Conservation (phyloP, 1,140 invertebrate species). For the Drosophila triauraria region DNA sequence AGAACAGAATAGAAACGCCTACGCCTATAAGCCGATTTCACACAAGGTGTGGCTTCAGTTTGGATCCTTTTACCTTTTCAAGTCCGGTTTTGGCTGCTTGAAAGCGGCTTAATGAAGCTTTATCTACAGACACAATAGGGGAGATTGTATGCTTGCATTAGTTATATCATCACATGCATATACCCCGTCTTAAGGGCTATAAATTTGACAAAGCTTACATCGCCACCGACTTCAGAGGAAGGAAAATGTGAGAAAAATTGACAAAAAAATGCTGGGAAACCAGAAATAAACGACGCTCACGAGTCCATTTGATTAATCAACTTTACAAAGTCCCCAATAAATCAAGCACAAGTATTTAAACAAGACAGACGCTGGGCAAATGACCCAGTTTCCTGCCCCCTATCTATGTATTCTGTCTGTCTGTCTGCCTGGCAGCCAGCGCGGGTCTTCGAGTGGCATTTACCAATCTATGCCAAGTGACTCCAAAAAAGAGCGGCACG, state of each 20-base stretch:
- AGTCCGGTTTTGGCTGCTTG: constrained; percentile 11
- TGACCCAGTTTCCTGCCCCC: constrained; percentile 62
- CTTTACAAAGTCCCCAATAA: constrained; percentile 68
- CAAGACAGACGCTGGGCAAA: constrained; percentile 58
- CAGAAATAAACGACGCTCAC: constrained; percentile 57
- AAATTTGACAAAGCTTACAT: constrained; percentile 34
- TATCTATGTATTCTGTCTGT: constrained; percentile 25
- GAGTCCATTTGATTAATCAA: constrained; percentile 72
- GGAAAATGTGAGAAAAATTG: constrained; percentile 29
- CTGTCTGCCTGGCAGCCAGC: constrained; percentile 5
- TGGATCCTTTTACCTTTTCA: constrained; percentile 8
- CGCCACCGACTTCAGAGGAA: background rate
- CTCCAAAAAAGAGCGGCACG: constrained; percentile 29
- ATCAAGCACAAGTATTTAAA: constrained; percentile 59
- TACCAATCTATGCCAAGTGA: constrained; percentile 46
- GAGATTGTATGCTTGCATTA: constrained; percentile 20
- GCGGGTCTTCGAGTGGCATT: constrained; percentile 49
- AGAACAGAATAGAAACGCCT: constrained; percentile 14
- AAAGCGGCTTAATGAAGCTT: constrained; percentile 38
- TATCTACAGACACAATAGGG: constrained; percentile 13
- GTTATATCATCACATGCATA: constrained; percentile 27
- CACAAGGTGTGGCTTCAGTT: constrained; percentile 16
- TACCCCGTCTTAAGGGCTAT: constrained; percentile 9
- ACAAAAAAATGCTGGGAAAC: constrained; percentile 11
- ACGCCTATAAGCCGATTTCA: constrained; percentile 22